A percentile compares a stretch with the other conserved stretches of the same genome.
Conservation (phyloP, 2,113 vertebrate genomes). For the Buteo buteo region DNA sequence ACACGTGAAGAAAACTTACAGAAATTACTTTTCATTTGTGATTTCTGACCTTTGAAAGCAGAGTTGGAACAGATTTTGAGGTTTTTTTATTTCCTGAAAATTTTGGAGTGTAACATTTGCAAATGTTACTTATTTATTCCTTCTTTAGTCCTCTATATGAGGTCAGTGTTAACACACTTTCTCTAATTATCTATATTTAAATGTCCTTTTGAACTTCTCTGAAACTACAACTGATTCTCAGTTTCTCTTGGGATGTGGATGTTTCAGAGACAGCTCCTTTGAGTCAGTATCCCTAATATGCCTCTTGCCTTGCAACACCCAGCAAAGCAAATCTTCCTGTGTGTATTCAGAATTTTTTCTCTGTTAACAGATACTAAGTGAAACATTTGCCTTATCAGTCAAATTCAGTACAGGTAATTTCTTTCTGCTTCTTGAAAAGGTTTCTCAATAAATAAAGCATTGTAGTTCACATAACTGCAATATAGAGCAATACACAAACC, state of each 20-base stretch:
- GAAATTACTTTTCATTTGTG: background rate
- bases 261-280: background rate
- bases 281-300: background rate
- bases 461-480: background rate
- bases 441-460: background rate
- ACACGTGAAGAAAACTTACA: fast-evolving
- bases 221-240: background rate
- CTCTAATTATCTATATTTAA: background rate
- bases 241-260: background rate
- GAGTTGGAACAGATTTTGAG: background rate
- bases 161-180: background rate
- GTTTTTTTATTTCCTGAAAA: background rate
- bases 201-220: background rate
- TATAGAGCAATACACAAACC: background rate
- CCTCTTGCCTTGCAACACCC: background rate
- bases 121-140: background rate
- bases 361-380: background rate
- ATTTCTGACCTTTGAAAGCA: background rate
- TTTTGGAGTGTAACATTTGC: background rate
- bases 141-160: background rate
- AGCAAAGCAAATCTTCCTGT: background rate
- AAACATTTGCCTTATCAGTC: background rate
- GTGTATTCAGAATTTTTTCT: background rate
- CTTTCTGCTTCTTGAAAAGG: background rate
- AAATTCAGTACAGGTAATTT: background rate